Conservation (phyloP, 2,888 invertebrate genomes). For the Cataglyphis albicans region DNA sequence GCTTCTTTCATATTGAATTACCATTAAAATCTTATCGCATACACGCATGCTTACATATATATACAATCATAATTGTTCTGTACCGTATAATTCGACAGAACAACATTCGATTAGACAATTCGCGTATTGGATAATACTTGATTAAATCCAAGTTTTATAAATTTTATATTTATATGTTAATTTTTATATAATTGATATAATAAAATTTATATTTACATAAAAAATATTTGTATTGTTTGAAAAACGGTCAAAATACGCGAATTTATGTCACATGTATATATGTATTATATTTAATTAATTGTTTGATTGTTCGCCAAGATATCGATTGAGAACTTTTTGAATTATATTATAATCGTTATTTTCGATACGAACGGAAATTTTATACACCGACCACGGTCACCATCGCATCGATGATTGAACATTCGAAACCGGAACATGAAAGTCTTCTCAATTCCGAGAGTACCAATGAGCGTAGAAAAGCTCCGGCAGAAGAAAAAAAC, state of each 20-base stretch:
- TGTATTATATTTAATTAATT: background rate
- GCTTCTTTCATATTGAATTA: constrained; percentile 32
- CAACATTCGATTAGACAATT: constrained; percentile 4
- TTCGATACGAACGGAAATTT: constrained; percentile 4
- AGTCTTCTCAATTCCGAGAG: constrained; percentile 20
- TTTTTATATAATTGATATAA: background rate
- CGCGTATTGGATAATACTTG: background rate
- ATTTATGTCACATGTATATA: constrained; percentile 5
- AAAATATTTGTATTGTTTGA: background rate
- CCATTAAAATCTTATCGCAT: constrained; percentile 16
- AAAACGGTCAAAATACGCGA: background rate
- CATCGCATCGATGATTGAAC: constrained; percentile 8
- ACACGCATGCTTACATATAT: background rate
- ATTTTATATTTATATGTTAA: background rate
- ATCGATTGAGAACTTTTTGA: background rate
- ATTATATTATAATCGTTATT: background rate
- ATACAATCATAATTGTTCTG: constrained; percentile 13
- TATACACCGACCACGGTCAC: background rate
- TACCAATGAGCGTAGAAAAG: constrained; percentile 8
- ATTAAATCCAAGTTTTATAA: constrained; percentile 22
- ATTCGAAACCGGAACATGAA: constrained; percentile 12
- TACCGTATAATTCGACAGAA: constrained; percentile 10
- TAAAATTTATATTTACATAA: background rate
- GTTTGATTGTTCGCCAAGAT: background rate
- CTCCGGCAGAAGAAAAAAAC: background rate